phyloP scores from a whole-genome alignment of 2,797 vertebrate genomes.

The Muscicapa striata region DNA sequence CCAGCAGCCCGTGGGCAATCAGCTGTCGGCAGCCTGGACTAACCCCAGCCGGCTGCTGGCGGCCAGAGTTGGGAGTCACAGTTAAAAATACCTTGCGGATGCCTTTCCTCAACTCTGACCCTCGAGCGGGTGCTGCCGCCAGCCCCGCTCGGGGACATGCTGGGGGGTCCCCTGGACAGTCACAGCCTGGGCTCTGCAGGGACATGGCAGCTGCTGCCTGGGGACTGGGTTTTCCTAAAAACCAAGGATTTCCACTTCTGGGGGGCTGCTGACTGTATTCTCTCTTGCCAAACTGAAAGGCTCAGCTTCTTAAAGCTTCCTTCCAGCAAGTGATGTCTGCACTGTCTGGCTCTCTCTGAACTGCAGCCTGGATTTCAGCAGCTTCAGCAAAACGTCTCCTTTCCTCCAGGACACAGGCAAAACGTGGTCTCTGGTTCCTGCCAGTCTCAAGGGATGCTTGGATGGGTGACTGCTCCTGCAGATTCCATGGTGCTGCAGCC shows the following conservation, averaged over 20 bases:
- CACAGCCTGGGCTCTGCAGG: background rate
- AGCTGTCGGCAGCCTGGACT: background rate
- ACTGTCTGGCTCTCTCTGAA: background rate
- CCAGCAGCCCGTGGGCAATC: background rate
- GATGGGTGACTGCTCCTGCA: background rate
- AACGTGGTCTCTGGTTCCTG: background rate
- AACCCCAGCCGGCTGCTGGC: background rate
- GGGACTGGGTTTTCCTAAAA: background rate
- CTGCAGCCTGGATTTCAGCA: background rate
- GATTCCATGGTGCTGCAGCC: background rate
- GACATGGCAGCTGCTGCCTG: background rate
- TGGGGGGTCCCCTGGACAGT: accelerated
- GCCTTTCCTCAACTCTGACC: conserved; percentile 50
- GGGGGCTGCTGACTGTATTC: background rate
- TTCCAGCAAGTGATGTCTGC: accelerated
- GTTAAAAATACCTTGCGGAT: conserved; percentile 58
- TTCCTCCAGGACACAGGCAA: accelerated
- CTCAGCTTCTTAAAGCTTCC: background rate
- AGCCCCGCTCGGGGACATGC: background rate
- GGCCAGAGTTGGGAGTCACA: background rate
- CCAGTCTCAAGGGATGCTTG: background rate
- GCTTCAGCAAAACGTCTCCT: background rate
- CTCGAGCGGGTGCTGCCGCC: accelerated
- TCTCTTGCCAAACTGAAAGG: background rate
- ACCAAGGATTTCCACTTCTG: background rate